Percentiles rank a stretch among this genome's conserved stretches.
Evolutionary conservation across 35 echinoderm and acorn worm genomes (phyloP).

Genomic region (Eucidaris tribuloides): DNA sequence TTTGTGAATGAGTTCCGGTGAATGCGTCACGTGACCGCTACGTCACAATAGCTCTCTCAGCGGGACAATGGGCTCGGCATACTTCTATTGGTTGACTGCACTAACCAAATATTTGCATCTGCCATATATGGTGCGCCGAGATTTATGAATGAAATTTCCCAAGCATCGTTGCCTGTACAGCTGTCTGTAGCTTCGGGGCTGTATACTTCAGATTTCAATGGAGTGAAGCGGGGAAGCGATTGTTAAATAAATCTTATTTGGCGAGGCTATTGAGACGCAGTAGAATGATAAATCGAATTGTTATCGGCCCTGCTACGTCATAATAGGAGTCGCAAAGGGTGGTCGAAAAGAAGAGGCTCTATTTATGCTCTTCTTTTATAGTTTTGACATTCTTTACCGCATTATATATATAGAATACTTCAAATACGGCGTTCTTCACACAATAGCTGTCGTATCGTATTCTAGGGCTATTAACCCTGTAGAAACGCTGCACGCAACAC

Average conservation of each 20-base stretch:
- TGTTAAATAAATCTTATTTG: neutral
- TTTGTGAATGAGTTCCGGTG: constrained; percentile 31
- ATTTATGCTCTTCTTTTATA: neutral
- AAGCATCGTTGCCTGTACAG: neutral
- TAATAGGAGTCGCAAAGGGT: constrained; percentile 11
- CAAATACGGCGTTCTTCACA: neutral
- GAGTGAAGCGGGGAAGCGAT: neutral
- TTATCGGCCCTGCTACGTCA: neutral
- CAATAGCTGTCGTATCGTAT: neutral
- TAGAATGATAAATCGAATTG: neutral
- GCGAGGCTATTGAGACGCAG: neutral
- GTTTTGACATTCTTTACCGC: neutral
- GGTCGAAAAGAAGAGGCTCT: neutral
- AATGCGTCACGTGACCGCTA: constrained; percentile 3
- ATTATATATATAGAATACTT: neutral
- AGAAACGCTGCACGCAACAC: neutral
- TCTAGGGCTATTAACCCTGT: neutral
- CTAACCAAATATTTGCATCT: constrained; percentile 8
- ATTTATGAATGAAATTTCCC: constrained; percentile 20
- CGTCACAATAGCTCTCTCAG: constrained; percentile 28
- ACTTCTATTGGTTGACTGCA: neutral
- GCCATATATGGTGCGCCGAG: constrained; percentile 2
- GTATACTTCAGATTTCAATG: neutral
- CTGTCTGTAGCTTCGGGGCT: neutral
- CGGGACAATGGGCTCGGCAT: neutral